Evolutionary conservation across 2,797 vertebrate species (phyloP).

Genomic region (Gymnodraco acuticeps): DNA sequence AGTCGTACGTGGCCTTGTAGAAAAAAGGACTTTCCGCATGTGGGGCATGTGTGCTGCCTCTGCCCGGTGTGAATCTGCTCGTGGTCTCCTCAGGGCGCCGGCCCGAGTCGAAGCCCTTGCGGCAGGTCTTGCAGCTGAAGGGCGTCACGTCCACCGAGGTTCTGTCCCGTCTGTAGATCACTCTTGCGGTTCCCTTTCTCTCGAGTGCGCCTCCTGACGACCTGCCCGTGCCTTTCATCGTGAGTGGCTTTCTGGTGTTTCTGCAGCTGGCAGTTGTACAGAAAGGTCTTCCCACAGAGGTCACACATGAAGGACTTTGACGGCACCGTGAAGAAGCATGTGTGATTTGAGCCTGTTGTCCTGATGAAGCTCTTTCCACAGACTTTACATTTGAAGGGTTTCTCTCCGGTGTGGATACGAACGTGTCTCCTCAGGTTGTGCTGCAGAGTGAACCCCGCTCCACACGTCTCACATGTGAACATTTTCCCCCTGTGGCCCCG

Average conservation of each 20-base stretch:
- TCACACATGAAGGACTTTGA: slow-evolving; percentile 80
- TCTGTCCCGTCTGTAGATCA: slow-evolving; percentile 69
- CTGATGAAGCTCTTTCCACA: slow-evolving; percentile 84
- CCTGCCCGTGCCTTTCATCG: slow-evolving; percentile 22
- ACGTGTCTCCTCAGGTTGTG: slow-evolving; percentile 78
- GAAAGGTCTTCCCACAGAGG: slow-evolving; percentile 76
- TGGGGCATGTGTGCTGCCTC: slow-evolving; percentile 71
- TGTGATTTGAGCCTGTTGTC: slow-evolving; percentile 81
- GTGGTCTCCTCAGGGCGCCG: slow-evolving; percentile 69
- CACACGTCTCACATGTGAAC: slow-evolving; percentile 75
- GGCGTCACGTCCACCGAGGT: slow-evolving; percentile 73
- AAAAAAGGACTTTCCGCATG: slow-evolving; percentile 79
- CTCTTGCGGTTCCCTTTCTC: slow-evolving; percentile 51
- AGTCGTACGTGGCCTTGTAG: slow-evolving; percentile 78
- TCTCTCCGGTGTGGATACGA: slow-evolving; percentile 79
- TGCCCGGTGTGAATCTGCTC: slow-evolving; percentile 73
- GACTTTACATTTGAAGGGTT: slow-evolving; percentile 80
- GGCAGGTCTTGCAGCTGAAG: slow-evolving; percentile 72
- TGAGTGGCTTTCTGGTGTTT: slow-evolving; percentile 76
- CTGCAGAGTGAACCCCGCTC: slow-evolving; percentile 69
- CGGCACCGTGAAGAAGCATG: slow-evolving; percentile 80
- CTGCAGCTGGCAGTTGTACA: slow-evolving; percentile 81
- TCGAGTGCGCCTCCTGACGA: neutral
- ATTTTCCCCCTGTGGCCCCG: slow-evolving; percentile 70
- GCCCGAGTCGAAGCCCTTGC: slow-evolving; percentile 66